These are phyloP conservation scores for Platycheirus rosarum DNA, from an alignment of 2,888 invertebrate species.

Conservation along the genomic window DNA sequence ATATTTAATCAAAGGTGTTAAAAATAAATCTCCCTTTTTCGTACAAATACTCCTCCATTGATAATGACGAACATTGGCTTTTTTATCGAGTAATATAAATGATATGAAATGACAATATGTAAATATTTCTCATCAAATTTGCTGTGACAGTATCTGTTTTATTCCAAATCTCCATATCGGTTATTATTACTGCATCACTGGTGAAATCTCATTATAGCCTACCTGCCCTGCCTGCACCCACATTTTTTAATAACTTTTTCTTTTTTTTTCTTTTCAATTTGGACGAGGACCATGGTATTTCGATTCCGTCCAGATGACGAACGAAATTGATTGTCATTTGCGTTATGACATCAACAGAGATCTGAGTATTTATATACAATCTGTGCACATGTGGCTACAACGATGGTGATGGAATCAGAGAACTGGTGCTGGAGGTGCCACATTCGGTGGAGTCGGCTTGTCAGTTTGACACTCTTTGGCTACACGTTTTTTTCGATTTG, in stretches of 20 bases:
- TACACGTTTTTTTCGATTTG: constrained; percentile 37
- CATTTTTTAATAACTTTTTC: constrained; percentile 40
- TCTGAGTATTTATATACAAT: constrained; percentile 38
- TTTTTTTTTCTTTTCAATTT: constrained; percentile 57
- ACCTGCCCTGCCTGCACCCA: constrained; percentile 61
- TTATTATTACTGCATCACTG: constrained; percentile 64
- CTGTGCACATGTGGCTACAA: constrained; percentile 10
- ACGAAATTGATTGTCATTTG: constrained; percentile 71
- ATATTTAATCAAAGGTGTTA: no score
- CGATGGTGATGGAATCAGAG: neutral
- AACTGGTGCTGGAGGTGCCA: constrained; percentile 41
- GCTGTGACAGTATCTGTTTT: constrained; percentile 43
- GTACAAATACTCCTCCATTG: no score
- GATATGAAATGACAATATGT: constrained; percentile 23
- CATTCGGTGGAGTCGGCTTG: constrained; percentile 28
- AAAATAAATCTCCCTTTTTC: no score
- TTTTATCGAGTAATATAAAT: no score
- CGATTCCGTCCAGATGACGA: constrained; percentile 58
- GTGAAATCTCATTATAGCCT: constrained; percentile 52
- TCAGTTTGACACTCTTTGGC: constrained; percentile 26
- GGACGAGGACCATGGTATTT: constrained; percentile 59
- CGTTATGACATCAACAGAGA: constrained; percentile 47
- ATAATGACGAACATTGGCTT: no score
- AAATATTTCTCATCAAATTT: constrained; percentile 55
- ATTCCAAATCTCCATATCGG: constrained; percentile 42